Base-by-base conservation (phyloP, 2,888 invertebrate species). In the Bellardia bayeri region DNA sequence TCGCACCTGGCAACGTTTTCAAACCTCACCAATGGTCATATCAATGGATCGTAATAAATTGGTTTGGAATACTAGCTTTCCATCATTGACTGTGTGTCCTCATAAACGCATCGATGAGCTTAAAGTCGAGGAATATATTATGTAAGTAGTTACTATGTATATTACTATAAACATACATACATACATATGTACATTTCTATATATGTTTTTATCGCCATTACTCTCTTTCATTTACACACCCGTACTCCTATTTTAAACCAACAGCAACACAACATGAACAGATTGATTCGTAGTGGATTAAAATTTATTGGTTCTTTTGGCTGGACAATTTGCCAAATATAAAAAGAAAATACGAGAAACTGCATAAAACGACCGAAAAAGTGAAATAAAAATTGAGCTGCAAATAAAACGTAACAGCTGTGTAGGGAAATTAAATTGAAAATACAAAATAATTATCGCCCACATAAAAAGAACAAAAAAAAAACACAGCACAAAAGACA, bases 1-100 rank as follows among this genome's bases (percentile, higher is more conserved):
- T 85, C 94, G 95, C 64, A 96, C 96, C 8, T 95, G 96, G 95
- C 92, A 93, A 8, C 95, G 96, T 40, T 96, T 96, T 91, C 95
- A 95, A 92, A 95, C 95, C 61, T 96, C 96, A 7, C 96, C 96
- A 2, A 96, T 96, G 61, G 96, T 96, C 6, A 95, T 96, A 49
- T 96, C 96, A 30, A 96, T 96, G 96, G 96, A 96, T 92, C 94
- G 96, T 2, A 96, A 96, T 91, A 95, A 96, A 94, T 95, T 95
- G 88, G 95, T 95, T 0, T 96, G 96, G 96, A 96, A 96, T 90
- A 96, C 97, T 2, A 95, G 95, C 1, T 96, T 96, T 89, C 97
- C 96, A 0, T 94, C 95, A 49, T 93, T 96, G 74, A 96, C 96
- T 0, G 94, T 97, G 72, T 97, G 97, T 89, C 96, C 96, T 0